A percentile compares a stretch with the other conserved stretches of the same genome.
phyloP scores from a whole-genome alignment of 2,113 vertebrate genomes.

The Tragelaphus scriptus region DNA sequence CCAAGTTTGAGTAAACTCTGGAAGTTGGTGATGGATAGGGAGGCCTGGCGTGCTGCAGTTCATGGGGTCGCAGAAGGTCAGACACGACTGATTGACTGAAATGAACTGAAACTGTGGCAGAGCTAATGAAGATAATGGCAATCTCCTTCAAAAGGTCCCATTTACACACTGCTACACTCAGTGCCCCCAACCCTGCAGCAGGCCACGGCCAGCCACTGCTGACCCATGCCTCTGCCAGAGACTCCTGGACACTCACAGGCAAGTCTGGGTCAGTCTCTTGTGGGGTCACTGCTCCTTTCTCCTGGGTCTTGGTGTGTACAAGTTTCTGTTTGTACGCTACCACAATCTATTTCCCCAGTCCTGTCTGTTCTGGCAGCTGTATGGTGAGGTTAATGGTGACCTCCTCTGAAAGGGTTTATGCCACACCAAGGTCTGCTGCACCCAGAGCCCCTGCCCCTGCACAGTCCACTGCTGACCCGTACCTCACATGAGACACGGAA shows the following conservation, averaged over 20 bases:
- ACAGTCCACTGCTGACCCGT: fast-evolving
- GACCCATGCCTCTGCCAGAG: background rate
- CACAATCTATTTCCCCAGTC: background rate
- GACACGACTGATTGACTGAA: background rate
- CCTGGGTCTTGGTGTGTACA: background rate
- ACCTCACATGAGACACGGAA: background rate
- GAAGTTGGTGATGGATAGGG: background rate
- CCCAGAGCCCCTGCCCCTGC: fast-evolving
- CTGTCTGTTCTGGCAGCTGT: background rate
- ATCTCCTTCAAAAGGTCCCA: background rate
- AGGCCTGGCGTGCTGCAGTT: background rate
- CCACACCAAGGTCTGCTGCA: background rate
- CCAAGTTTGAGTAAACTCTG: background rate
- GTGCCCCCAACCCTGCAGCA: background rate
- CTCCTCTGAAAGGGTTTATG: background rate
- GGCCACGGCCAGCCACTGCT: fast-evolving
- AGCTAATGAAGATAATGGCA: background rate
- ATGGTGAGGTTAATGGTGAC: fast-evolving
- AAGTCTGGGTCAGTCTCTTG: background rate
- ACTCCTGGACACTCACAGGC: background rate
- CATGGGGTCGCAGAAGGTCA: background rate
- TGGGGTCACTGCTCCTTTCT: background rate
- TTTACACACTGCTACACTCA: fast-evolving
- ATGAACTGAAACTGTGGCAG: background rate
- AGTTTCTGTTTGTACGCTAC: background rate